These are phyloP conservation scores for Tethya wilhelma DNA, from an alignment of 37 sponge, comb jelly and placozoan genomes.

Conservation along the genomic window DNA sequence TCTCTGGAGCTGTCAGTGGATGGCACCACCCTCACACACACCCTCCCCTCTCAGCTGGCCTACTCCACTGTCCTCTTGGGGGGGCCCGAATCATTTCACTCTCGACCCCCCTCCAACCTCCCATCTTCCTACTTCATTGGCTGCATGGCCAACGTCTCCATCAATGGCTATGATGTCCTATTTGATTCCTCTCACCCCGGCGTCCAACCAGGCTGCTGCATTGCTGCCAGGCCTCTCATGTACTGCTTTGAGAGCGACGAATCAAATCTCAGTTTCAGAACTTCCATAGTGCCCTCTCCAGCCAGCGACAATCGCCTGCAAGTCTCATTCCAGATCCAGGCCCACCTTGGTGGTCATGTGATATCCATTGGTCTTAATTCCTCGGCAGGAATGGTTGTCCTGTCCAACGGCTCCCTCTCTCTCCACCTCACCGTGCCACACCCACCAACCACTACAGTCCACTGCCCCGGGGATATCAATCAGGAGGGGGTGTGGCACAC, in stretches of 20 bases:
- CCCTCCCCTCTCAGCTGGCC: not conserved
- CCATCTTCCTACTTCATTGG: constrained; percentile 25
- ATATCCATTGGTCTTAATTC: not conserved
- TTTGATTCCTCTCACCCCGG: constrained; percentile 8
- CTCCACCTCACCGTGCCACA: not conserved
- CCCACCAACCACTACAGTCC: not conserved
- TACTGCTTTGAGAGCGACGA: constrained; percentile 14
- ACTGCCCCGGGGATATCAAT: not conserved
- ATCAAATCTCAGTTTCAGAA: not conserved
- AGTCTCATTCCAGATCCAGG: constrained; percentile 3
- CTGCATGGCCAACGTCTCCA: constrained; percentile 12
- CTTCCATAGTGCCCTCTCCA: not conserved
- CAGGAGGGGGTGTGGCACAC: not conserved
- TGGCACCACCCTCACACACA: not conserved
- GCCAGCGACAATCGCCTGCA: not conserved
- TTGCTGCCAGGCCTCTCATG: not conserved
- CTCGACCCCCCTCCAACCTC: not conserved
- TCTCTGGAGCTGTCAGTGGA: not conserved
- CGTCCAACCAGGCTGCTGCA: constrained; percentile 19
- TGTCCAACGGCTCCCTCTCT: not conserved
- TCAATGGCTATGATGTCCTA: not conserved
- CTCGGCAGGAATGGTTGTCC: not conserved
- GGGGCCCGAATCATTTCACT: constrained; percentile 12
- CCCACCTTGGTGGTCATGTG: not conserved
- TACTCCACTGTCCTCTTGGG: not conserved